phyloP scores from a whole-genome alignment of 2,113 vertebrate genomes.

The Acinonyx jubatus region DNA sequence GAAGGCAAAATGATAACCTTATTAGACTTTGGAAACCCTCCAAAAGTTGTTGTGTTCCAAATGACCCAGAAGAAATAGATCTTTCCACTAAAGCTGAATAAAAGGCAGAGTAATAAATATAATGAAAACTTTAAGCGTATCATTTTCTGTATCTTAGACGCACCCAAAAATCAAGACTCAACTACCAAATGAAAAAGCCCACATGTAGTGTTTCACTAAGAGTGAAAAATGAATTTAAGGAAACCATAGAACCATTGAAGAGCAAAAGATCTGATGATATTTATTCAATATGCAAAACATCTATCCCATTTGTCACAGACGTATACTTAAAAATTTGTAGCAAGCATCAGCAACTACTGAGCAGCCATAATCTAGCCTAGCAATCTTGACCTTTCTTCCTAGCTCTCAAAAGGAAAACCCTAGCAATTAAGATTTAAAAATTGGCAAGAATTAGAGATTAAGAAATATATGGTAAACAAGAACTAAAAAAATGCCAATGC shows the following conservation, averaged over 20 bases:
- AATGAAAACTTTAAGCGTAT: background rate
- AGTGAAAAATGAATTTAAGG: background rate
- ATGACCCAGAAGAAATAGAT: background rate
- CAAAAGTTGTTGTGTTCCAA: background rate
- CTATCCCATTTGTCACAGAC: background rate
- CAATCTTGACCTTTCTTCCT: background rate
- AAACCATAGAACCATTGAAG: background rate
- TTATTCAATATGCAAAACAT: background rate
- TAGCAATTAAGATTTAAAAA: background rate
- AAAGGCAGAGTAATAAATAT: background rate
- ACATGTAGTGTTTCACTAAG: background rate
- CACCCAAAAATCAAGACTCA: background rate
- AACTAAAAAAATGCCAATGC: background rate
- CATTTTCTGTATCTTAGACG: background rate
- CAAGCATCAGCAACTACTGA: background rate
- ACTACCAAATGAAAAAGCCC: background rate
- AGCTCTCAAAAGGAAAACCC: background rate
- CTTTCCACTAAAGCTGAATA: background rate
- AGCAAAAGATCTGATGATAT: background rate
- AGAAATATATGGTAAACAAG: background rate
- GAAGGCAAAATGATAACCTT: slow-evolving; percentile 13
- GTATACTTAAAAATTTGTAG: background rate
- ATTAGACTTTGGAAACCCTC: background rate
- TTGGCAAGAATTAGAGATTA: background rate
- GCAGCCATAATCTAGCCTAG: background rate